Conservation (phyloP, 2,113 vertebrate genomes). For the Ariopsis seemanni region DNA sequence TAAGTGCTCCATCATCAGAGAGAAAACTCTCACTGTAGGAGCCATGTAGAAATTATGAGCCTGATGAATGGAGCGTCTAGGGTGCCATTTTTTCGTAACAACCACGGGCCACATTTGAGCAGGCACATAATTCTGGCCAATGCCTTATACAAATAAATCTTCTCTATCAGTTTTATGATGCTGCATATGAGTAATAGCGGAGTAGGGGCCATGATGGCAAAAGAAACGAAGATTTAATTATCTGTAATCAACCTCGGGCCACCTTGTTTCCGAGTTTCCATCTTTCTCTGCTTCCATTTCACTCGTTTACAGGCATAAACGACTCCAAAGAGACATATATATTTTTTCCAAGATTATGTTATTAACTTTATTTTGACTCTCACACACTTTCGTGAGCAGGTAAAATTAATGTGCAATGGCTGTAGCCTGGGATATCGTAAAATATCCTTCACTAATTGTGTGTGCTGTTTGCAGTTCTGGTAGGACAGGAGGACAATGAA, state of each 20-base stretch:
- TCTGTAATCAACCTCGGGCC: constrained; percentile 37
- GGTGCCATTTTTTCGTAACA: not conserved
- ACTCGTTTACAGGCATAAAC: not conserved
- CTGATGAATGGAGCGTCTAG: constrained; percentile 10
- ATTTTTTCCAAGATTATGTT: not conserved
- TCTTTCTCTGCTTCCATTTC: constrained; percentile 6
- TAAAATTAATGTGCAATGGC: constrained; percentile 7
- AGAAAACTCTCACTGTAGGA: not conserved
- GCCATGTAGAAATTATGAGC: not conserved
- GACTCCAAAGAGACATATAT: not conserved
- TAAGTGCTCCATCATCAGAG: not conserved
- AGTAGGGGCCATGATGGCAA: not conserved
- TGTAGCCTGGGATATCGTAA: not conserved
- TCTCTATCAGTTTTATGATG: constrained; percentile 20
- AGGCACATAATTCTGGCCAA: constrained; percentile 19
- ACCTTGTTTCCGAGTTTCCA: constrained; percentile 8
- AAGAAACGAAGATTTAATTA: constrained; percentile 38
- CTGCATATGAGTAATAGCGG: constrained; percentile 26
- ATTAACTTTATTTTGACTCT: constrained; percentile 14
- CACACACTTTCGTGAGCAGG: not conserved
- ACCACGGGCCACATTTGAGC: constrained; percentile 28
- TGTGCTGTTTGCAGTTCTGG: not conserved
- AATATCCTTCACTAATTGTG: not conserved
- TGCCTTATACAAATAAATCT: constrained; percentile 40
- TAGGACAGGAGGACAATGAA: not conserved